phyloP scores from a whole-genome alignment of 2,113 vertebrate species.

The Brachypteracias leptosomus region DNA sequence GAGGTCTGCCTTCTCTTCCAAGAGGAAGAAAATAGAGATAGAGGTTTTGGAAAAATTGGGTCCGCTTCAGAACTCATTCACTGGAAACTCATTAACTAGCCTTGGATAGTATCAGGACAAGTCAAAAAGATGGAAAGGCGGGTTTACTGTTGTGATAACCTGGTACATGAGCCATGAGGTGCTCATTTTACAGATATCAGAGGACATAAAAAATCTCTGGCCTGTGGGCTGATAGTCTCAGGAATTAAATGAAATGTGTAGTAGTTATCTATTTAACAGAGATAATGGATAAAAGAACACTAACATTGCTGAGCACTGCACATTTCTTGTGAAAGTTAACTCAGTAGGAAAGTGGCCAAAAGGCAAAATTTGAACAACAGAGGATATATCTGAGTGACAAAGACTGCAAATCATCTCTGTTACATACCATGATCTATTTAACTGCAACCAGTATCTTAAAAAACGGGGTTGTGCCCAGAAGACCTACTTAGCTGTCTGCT shows the following conservation, averaged over 20 bases:
- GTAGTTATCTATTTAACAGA: neutral
- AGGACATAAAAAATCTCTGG: neutral
- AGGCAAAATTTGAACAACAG: neutral
- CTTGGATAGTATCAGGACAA: neutral
- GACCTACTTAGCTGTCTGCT: neutral
- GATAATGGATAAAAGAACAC: neutral
- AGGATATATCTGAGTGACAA: neutral
- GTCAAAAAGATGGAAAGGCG: neutral
- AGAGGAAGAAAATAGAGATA: conserved; percentile 32
- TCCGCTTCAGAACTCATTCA: conserved; percentile 25
- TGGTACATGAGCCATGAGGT: neutral
- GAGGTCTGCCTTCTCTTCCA: neutral
- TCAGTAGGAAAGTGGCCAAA: neutral
- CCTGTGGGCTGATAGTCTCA: neutral
- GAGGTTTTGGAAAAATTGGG: conserved; percentile 13
- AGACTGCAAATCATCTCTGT: neutral
- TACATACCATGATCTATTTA: neutral
- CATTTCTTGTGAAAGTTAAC: neutral
- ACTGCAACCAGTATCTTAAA: neutral
- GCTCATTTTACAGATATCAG: conserved; percentile 25
- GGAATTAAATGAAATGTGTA: neutral
- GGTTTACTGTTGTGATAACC: conserved; percentile 23
- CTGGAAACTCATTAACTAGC: conserved; percentile 13
- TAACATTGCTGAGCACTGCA: neutral
- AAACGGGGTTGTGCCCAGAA: neutral